Base-by-base conservation (phyloP, 2,113 vertebrate species). In the Ramphastos sulfuratus region DNA sequence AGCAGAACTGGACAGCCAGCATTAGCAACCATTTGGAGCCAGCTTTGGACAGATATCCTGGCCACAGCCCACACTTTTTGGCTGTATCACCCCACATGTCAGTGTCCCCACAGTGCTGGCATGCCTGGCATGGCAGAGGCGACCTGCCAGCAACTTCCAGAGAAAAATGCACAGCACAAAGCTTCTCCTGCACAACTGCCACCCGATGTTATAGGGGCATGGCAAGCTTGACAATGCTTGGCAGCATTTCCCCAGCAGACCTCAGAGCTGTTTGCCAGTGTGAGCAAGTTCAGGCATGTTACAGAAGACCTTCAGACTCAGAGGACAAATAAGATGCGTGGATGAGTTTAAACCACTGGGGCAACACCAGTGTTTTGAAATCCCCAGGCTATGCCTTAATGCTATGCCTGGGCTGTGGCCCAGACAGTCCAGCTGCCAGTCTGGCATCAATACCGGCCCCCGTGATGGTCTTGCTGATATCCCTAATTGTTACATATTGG, bases 211-310 rank as follows among this genome's bases (percentile, higher is more conserved):
- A 33, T 0, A 0, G 73, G 67, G 54, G 81, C 92, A 86, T 65
- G 16, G 64, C 1, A 0, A 91, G 78, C 67, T 48, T 71, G 56
- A 0, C 4, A 82, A 70, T 0, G 1, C 64, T 76, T 91, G 87
- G 71, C 91, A 93, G 75, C 69, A 37, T 84, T 82, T 89, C 60
- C 56, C 39, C 42, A 74, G 89, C 78, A 80, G 75, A 64, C 60
- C 91, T 85, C 3, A 3, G 76, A 92, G 87, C 71, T 7, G 21
- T 56, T 82, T 92, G 74, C 75, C 79, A 83, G 56, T 2, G 2
- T 17, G 65, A 94, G 85, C 94, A 67, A 93, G 93, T 91, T 91
- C 82, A 78, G 91, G 82, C 92, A 64, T 44, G 94, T 82, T 92
- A 80, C 60, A 74, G 79, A 58, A 87, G 87, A 67, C 91, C 75